Evolutionary conservation across 2,113 vertebrate species (phyloP), one percentile per base, ranked within the genome.

Genomic region (Thunnus maccoyii): DNA sequence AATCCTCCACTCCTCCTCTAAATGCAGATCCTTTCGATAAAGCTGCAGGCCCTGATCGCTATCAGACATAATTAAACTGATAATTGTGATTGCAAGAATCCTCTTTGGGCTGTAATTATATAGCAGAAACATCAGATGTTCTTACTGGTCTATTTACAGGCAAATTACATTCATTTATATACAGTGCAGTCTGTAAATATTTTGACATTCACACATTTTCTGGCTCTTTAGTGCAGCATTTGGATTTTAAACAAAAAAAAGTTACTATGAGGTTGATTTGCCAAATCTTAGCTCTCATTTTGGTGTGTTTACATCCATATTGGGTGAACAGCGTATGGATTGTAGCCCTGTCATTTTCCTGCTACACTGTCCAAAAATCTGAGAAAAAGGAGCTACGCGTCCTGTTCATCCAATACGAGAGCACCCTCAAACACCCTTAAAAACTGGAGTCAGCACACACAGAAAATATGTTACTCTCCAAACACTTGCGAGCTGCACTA

Each of bases 41-140:
- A 83, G 87, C 87, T 10, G 52, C 80, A 32, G 80, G 86, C 64
- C 62, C 84, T 73, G 94, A 93, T 93, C 64, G 79, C 79, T 84
- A 94, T 94, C 92, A 85, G 72, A 80, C 80, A 65, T 90, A 94
- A 94, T 95, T 92, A 91, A 91, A 94, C 62, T 78, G 86, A 83
- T 93, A 90, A 95, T 93, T 89, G 84, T 74, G 76, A 89, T 89
- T 86, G 60, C 75, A 84, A 89, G 60, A 89, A 75, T 74, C 83
- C 58, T 88, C 57, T 84, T 77, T 73, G 64, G 51, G 62, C 50
- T 87, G 71, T 88, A 91, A 91, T 86, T 90, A 80, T 75, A 69
- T 63, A 22, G 67, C 64, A 56, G 68, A 73, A 77, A 78, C 71
- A 70, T 54, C 72, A 36, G 55, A 73, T 30, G 20, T 52, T 63